These are phyloP conservation scores for Drosophila koepferae DNA, from an alignment of 2,888 invertebrate species.

Conservation along the genomic window DNA sequence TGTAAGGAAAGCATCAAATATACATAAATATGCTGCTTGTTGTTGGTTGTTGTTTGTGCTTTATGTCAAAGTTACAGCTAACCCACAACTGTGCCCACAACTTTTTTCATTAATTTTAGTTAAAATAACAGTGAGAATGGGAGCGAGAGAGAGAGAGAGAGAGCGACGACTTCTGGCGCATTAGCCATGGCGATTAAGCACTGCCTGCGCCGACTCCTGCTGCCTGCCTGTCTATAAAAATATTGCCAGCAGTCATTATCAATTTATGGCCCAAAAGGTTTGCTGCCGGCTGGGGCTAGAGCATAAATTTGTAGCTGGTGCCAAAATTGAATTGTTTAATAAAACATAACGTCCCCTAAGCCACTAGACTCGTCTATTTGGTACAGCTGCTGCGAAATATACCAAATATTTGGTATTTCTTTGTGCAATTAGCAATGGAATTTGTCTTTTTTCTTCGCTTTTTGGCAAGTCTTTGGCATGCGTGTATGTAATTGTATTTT, in stretches of 20 bases:
- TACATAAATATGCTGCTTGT: conserved; percentile 59
- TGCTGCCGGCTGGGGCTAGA: conserved; percentile 12
- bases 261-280: conserved; percentile 58
- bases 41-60: conserved; percentile 22
- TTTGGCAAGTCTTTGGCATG: not conserved
- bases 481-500: not conserved
- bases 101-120: conserved; percentile 74
- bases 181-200: conserved; percentile 65
- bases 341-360: conserved; percentile 35
- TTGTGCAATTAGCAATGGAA: not conserved
- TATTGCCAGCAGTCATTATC: conserved; percentile 64
- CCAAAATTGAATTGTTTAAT: conserved; percentile 75
- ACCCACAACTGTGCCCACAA: conserved; percentile 63
- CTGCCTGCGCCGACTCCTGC: not conserved
- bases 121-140: not conserved
- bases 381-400: not conserved
- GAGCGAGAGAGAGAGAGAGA: not conserved
- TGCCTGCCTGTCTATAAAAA: conserved; percentile 52
- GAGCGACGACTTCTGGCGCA: conserved; percentile 37
- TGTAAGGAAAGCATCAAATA: conserved; percentile 55
- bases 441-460: not conserved
- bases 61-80: conserved; percentile 45
- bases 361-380: not conserved
- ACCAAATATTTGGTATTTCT: conserved; percentile 3
- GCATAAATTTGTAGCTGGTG: conserved; percentile 53